Evolutionary conservation across 2,888 invertebrate species (phyloP).

Genomic region (Quadroppia sp.): DNA sequence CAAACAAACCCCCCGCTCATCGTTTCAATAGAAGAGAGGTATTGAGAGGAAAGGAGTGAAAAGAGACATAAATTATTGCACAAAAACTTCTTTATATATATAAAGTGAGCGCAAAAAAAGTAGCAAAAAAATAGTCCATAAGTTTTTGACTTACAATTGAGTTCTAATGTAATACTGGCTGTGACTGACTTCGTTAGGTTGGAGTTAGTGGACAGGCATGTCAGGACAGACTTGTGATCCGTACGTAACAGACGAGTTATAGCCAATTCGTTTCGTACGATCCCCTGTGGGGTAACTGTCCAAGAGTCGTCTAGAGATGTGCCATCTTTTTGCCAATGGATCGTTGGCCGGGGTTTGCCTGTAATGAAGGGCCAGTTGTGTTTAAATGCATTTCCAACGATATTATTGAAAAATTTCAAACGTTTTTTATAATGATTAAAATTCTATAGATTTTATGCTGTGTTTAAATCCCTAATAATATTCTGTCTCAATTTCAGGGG

Average conservation of each 20-base stretch:
- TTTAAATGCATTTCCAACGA: too few relatives aligned
- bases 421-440: too few relatives aligned
- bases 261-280: constrained; percentile 70
- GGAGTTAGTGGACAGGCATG: constrained; percentile 63
- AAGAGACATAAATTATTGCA: not conserved
- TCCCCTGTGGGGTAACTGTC: constrained; percentile 45
- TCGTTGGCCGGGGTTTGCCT: constrained; percentile 46
- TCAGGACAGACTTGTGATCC: constrained; percentile 79
- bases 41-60: not conserved
- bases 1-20: too few relatives aligned
- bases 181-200: constrained; percentile 46
- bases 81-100: not conserved
- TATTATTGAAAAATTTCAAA: too few relatives aligned
- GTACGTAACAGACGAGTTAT: constrained; percentile 70
- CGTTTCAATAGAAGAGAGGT: not conserved
- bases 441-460: too few relatives aligned
- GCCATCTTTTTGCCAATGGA: constrained; percentile 47
- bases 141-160: constrained; percentile 71
- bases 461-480: too few relatives aligned
- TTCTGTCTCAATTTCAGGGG: too few relatives aligned
- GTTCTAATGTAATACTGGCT: constrained; percentile 45
- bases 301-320: constrained; percentile 46
- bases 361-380: too few relatives aligned
- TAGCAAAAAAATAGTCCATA: not conserved
- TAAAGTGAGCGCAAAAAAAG: not conserved